Conservation (phyloP, 2,888 invertebrate species). For the Neoascia interrupta region DNA sequence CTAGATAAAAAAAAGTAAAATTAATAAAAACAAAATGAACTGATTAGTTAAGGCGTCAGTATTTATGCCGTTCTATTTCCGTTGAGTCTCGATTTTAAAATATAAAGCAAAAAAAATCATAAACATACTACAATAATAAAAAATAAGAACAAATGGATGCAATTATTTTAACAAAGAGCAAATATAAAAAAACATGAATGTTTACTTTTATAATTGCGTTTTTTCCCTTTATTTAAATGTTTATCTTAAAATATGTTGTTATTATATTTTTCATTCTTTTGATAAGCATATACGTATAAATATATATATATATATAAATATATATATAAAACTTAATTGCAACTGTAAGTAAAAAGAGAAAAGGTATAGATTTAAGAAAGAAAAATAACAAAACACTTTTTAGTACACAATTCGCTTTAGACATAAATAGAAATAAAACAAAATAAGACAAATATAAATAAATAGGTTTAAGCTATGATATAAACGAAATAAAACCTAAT, state of each 20-base stretch:
- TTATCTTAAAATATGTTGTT: slow-evolving; percentile 12
- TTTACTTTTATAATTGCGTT: slow-evolving; percentile 15
- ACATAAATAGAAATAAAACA: slow-evolving; percentile 34
- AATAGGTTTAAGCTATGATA: neutral
- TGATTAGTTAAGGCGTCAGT: slow-evolving; percentile 58
- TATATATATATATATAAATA: slow-evolving; percentile 7
- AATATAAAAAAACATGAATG: neutral
- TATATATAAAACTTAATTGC: slow-evolving; percentile 17
- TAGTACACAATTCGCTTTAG: slow-evolving; percentile 64
- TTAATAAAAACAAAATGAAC: slow-evolving; percentile 53
- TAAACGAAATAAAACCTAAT: slow-evolving; percentile 22
- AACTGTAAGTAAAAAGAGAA: slow-evolving; percentile 35
- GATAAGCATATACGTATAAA: slow-evolving; percentile 30
- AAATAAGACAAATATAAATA: slow-evolving; percentile 26
- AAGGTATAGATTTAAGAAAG: slow-evolving; percentile 15
- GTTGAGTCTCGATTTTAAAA: slow-evolving; percentile 6
- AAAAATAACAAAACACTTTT: slow-evolving; percentile 26
- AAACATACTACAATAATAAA: slow-evolving; percentile 9
- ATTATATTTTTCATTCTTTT: slow-evolving; percentile 10
- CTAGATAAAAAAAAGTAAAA: slow-evolving; percentile 9
- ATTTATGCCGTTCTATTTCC: slow-evolving; percentile 46
- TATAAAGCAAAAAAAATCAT: neutral
- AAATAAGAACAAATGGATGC: slow-evolving; percentile 51
- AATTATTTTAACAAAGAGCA: slow-evolving; percentile 35
- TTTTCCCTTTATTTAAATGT: slow-evolving; percentile 4